A percentile compares a stretch with the other conserved stretches of the same genome.
Evolutionary conservation across 2,888 invertebrate genomes (phyloP).

Genomic region (Plagodis dolabraria): DNA sequence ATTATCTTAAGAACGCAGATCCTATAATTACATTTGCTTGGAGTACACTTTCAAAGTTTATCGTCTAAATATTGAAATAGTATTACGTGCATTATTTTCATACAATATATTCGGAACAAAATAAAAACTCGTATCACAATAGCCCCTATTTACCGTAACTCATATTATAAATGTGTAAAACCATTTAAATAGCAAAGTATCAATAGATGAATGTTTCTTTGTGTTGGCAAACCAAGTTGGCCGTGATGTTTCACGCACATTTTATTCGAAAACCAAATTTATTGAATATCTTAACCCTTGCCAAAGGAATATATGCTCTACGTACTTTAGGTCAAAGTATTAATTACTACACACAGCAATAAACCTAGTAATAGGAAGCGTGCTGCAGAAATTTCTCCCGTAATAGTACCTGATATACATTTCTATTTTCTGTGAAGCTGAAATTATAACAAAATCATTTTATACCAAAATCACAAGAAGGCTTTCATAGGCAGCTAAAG

Average conservation of each 20-base stretch:
- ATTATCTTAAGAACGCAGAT: neutral
- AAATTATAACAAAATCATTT: slow-evolving; percentile 36
- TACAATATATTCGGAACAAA: slow-evolving; percentile 77
- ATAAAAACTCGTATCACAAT: slow-evolving; percentile 70
- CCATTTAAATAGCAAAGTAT: slow-evolving; percentile 82
- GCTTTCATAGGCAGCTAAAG: slow-evolving; percentile 82
- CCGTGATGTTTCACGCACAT: slow-evolving; percentile 82
- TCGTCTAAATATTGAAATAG: slow-evolving; percentile 75
- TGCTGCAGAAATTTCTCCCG: slow-evolving; percentile 29
- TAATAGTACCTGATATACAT: neutral
- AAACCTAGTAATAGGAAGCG: neutral
- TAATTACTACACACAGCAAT: slow-evolving; percentile 24
- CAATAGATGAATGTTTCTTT: slow-evolving; percentile 81
- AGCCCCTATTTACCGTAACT: slow-evolving; percentile 79
- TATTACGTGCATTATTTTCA: slow-evolving; percentile 81
- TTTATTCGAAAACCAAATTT: slow-evolving; percentile 68
- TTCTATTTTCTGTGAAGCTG: slow-evolving; percentile 18
- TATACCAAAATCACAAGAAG: slow-evolving; percentile 54
- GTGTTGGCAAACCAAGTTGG: slow-evolving; percentile 83
- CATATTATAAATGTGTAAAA: slow-evolving; percentile 84
- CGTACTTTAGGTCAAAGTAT: neutral
- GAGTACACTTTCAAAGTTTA: slow-evolving; percentile 26
- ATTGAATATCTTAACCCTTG: slow-evolving; percentile 38
- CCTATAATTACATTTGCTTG: slow-evolving; percentile 20
- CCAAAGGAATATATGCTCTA: slow-evolving; percentile 40